Evolutionary conservation across 1,140 invertebrate genomes (phyloP), one percentile per base, ranked within the genome.

Genomic region (Mycetomoellerius zeteki): DNA sequence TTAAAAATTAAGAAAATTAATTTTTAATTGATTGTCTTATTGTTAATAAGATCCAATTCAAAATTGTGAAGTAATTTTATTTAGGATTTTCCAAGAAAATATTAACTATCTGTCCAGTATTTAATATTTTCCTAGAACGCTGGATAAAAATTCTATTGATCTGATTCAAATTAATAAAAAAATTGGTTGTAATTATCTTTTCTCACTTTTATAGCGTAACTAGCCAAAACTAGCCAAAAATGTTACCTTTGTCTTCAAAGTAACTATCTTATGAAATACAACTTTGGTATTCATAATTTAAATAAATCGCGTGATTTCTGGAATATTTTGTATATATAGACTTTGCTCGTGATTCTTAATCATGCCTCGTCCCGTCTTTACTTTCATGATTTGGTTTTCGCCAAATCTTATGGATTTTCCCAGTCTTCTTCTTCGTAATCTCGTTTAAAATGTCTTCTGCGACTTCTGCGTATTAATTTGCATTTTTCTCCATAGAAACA

Each of bases 401-500:
- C 65, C 21, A 71, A 71, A 71, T 71, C 33, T 71, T 21, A 56
- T 47, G 52, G 78, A 81, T 71, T 81, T 71, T 71, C 47, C 14
- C 64, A 54, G 16, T 43, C 50, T 27, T 47, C 4, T 16, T n/a
- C 47, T 24, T 71, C 64, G 65, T 71, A 81, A 81, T 81, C 33
- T 81, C 65, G 30, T 81, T 81, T 71, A 81, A 81, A 21, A 71
- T 21, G n/a, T 81, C 64, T 33, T 6, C 12, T 21, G 30, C 33
- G 78, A 71, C 64, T 58, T 71, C 21, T 52, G 64, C 33, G 65
- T 81, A 81, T 81, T 69, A 81, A 81, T 81, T 81, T 81, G 65
- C 78, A 81, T 81, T 81, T 81, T 81, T 81, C 50, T 71, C 65
- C 52, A n/a, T 43, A 27, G 50, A 56, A 81, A 71, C 16, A 54